Conservation (phyloP, 2,797 vertebrate species). For the Notolepis coatsorum region DNA sequence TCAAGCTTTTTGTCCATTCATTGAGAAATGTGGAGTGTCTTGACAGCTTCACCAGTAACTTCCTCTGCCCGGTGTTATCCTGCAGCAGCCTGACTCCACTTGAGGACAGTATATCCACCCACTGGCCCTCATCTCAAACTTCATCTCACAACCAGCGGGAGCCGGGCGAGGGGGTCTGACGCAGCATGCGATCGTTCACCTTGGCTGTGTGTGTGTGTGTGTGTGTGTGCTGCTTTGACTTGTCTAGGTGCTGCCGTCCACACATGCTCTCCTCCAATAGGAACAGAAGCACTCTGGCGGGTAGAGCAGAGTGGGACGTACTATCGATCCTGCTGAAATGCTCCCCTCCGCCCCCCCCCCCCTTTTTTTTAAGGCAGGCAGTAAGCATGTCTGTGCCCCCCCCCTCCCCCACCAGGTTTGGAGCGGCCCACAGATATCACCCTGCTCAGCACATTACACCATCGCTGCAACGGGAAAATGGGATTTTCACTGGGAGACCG, state of each 20-base stretch:
- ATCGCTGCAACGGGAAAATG: slow-evolving; percentile 80
- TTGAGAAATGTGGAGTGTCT: slow-evolving; percentile 36
- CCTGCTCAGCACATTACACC: slow-evolving; percentile 84
- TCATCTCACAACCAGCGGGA: slow-evolving; percentile 56
- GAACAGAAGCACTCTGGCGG: slow-evolving; percentile 67
- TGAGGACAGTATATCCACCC: slow-evolving; percentile 70
- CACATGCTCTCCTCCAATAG: slow-evolving; percentile 54
- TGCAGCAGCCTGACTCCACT: slow-evolving; percentile 53
- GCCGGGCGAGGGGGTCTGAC: slow-evolving; percentile 75
- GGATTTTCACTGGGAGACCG: slow-evolving; percentile 81
- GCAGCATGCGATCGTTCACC: slow-evolving; percentile 82
- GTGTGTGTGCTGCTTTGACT: slow-evolving; percentile 56
- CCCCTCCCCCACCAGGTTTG: slow-evolving; percentile 52
- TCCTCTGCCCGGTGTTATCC: slow-evolving; percentile 40
- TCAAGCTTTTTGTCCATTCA: neutral
- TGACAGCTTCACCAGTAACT: slow-evolving; percentile 40
- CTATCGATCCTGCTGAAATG: slow-evolving; percentile 83
- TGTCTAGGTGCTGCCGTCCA: slow-evolving; percentile 73
- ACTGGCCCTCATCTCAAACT: slow-evolving; percentile 64
- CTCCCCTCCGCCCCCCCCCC: too few species aligned
- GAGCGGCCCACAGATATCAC: slow-evolving; percentile 78
- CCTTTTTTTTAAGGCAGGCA: slow-evolving; percentile 82
- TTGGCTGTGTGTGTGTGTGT: slow-evolving; percentile 63
- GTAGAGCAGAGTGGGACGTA: slow-evolving; percentile 76
- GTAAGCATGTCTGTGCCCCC: slow-evolving; percentile 78